These are phyloP conservation scores for Macrotrachela quadricornifera DNA, from an alignment of 1,140 invertebrate genomes.

Conservation along the genomic window DNA sequence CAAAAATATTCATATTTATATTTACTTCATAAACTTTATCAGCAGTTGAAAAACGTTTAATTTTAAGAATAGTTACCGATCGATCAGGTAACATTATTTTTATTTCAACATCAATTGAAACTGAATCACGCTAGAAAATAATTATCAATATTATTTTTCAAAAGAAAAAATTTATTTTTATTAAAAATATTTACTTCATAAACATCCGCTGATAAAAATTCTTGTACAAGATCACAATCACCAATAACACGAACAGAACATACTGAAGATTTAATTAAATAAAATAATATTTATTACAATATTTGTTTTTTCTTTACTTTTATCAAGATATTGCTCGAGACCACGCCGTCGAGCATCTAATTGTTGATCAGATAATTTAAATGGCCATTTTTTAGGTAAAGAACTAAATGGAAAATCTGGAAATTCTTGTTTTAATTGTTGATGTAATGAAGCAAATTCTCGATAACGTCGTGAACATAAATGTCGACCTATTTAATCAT, in stretches of 20 bases:
- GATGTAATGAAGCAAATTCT: conserved; percentile 74
- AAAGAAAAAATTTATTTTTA: no score
- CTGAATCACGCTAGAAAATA: conserved; percentile 8
- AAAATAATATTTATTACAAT: no score
- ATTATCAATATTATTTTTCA: neutral
- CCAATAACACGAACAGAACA: conserved; percentile 91
- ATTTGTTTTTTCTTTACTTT: no score
- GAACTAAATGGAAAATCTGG: conserved; percentile 90
- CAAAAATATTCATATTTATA: no score
- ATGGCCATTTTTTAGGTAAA: conserved; percentile 93
- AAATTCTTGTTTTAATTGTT: conserved; percentile 79
- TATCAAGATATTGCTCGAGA: conserved; percentile 51
- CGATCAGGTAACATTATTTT: conserved; percentile 61
- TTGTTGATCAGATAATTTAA: conserved; percentile 82
- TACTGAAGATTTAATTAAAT: conserved; percentile 32
- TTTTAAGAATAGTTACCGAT: conserved; percentile 66
- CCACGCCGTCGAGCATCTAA: conserved; percentile 72
- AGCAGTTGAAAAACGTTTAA: conserved; percentile 68
- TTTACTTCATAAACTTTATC: conserved; percentile 59
- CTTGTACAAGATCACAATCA: conserved; percentile 85
- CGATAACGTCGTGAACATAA: conserved; percentile 80
- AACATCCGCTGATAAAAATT: conserved; percentile 44
- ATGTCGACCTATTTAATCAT: no score
- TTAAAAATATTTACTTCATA: neutral
- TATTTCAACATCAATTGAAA: conserved; percentile 54